Evolutionary conservation across 2,888 invertebrate genomes (phyloP), one percentile per base, ranked within the genome.

Genomic region (Muscina levida): DNA sequence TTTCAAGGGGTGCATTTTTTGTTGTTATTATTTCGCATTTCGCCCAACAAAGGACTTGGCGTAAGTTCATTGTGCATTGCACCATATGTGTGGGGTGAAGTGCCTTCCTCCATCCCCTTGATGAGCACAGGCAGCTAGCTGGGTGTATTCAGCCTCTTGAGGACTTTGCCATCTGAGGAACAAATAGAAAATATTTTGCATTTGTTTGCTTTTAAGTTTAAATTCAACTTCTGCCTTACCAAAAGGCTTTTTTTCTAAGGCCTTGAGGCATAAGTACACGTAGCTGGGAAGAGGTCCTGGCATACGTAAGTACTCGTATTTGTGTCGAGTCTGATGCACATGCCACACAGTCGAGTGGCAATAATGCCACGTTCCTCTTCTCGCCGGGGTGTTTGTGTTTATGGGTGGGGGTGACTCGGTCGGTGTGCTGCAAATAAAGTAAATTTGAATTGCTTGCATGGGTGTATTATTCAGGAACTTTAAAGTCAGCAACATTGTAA

Each of bases 401-500:
- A 3, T 5, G 31, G 31, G 4, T 3, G 4, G 3, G 3, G 31
- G 31, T 31, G 8, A 5, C 6, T 10, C 2, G 11, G 6, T 44
- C 44, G 8, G 44, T 44, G 44, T 31, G 59, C n/a, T 42, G 42
- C 62, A 17, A 31, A 39, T 10, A 42, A 31, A 65, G 39, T 10
- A 62, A 42, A 68, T 46, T 65, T 17, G n/a, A 70, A 66, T 56
- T 66, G 46, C 31, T 31, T 72, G 53, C 44, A 48, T 19, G 57
- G 17, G 56, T 31, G 59, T 46, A 59, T 22, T 56, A 39, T 56
- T 56, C 70, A 44, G 53, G 51, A 70, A 59, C 26, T 66, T 72
- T 72, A 48, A 79, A 76, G 68, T 65, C 72, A 76, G 80, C 76
- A 80, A 80, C 76, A 80, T 73, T 77, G 70, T 77, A 65, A 77